Base-by-base conservation (phyloP, 2,888 invertebrate species). In the Shargacucullia verbasci region DNA sequence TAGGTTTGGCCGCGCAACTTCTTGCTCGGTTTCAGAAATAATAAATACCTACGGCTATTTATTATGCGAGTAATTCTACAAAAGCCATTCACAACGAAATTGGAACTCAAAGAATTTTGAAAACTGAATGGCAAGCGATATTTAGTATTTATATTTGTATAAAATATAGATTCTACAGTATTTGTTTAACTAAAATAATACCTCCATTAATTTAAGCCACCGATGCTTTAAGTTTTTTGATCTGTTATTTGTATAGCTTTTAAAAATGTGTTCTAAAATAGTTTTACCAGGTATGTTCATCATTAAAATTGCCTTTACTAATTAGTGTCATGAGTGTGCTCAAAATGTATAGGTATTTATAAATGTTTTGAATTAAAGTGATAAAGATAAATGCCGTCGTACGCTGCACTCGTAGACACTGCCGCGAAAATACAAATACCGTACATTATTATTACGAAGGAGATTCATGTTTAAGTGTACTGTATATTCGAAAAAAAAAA, bases 331-430 rank as follows among this genome's bases (percentile, higher is more conserved):
- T 15, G 33, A 37, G 37, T 46, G 37, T 40, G 33, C 15, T 33
- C 20, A 37, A 46, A 53, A 49, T 62, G 14, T 46, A 63, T 73
- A n/a, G n/a, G n/a, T n/a, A 58, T 70, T 66, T 56, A 61, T 57
- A 53, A 55, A 60, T 41, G 31, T 63, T 46, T 46, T 53, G 31
- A 44, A 31, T 27, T 44, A 33, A 43, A 33, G 25, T 41, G 47
- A 44, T 43, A 14, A n/a, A 35, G 37, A 47, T 29, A 49, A 53
- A 67, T 61, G 20, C 4, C 56, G 61, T 63, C 44, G 47, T 58
- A 53, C 57, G 43, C 14, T 41, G 38, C 27, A 46, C 35, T 47
- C 40, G 14, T 39, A 50, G 31, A 44, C 35, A 47, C 35, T 25
- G 37, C 13, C 47, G 35, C 45, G 34, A 41, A 55, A 49, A 58